Conservation (phyloP, 1,140 invertebrate species). For the Chironomus striatipennis region DNA sequence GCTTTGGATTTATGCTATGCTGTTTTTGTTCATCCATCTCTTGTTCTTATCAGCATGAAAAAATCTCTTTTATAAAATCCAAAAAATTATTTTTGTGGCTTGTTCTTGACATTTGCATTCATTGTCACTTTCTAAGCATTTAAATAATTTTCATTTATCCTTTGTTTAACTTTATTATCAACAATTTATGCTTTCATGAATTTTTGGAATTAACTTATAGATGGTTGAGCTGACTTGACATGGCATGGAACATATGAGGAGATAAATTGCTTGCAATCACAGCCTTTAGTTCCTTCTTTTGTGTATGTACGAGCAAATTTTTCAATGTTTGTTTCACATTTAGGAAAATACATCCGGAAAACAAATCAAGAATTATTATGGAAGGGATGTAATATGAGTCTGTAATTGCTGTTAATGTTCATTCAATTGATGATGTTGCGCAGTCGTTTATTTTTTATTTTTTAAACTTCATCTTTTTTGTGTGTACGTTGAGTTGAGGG, state of each 20-base stretch:
- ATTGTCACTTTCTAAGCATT: background rate
- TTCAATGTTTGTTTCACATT: background rate
- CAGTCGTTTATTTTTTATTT: background rate
- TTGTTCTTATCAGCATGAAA: background rate
- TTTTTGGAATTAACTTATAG: background rate
- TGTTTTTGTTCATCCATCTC: too few species aligned
- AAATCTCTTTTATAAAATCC: background rate
- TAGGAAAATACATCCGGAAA: conserved; percentile 12
- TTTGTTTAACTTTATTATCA: background rate
- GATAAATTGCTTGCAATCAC: background rate
- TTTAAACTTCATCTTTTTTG: background rate
- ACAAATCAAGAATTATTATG: background rate
- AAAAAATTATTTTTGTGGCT: background rate
- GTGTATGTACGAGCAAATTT: background rate
- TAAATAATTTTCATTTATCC: conserved; percentile 2
- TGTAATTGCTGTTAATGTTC: conserved; percentile 8
- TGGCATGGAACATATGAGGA: too few species aligned
- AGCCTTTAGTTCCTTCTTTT: background rate
- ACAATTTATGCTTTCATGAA: background rate
- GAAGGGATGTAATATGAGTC: conserved; percentile 7
- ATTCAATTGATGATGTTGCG: conserved; percentile 2
- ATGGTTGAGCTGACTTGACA: too few species aligned
- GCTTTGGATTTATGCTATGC: background rate
- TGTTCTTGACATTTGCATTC: conserved; percentile 8
- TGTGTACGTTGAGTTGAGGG: background rate